These are phyloP conservation scores for Drosophila parthenogenetica DNA, from an alignment of 2,888 invertebrate genomes.

Conservation along the genomic window DNA sequence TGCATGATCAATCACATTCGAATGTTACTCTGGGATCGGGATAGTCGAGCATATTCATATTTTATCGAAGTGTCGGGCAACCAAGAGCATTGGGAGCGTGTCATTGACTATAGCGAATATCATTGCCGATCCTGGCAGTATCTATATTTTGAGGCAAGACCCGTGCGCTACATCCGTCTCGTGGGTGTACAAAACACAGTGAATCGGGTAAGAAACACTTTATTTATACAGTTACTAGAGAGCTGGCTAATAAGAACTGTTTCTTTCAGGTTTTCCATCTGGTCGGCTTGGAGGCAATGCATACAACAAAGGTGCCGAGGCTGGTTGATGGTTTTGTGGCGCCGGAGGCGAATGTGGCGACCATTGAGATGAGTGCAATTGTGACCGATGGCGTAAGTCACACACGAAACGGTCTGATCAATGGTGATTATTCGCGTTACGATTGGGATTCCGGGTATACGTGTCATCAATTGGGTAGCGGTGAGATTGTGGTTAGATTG, in stretches of 20 bases:
- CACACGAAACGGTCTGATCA: slow-evolving; percentile 96
- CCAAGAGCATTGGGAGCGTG: slow-evolving; percentile 96
- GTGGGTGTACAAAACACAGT: slow-evolving; percentile 98
- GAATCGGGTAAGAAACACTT: slow-evolving; percentile 89
- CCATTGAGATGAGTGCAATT: slow-evolving; percentile 94
- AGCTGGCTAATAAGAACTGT: too few species aligned
- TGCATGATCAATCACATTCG: slow-evolving; percentile 97
- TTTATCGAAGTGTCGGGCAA: slow-evolving; percentile 94
- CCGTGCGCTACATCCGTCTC: slow-evolving; percentile 93
- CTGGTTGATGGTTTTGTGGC: slow-evolving; percentile 91
- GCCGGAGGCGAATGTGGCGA: slow-evolving; percentile 96
- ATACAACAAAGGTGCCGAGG: slow-evolving; percentile 90
- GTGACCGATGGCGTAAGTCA: slow-evolving; percentile 98
- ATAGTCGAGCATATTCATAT: slow-evolving; percentile 88
- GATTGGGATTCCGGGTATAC: slow-evolving; percentile 99
- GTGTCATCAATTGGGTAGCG: slow-evolving; percentile 97
- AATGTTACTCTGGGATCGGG: slow-evolving; percentile 97
- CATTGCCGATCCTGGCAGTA: slow-evolving; percentile 98
- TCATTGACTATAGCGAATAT: slow-evolving; percentile 96
- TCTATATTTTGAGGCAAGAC: slow-evolving; percentile 95
- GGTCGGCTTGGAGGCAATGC: slow-evolving; percentile 96
- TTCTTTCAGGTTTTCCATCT: slow-evolving; percentile 91
- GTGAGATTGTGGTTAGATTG: slow-evolving; percentile 97
- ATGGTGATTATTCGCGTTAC: slow-evolving; percentile 97
- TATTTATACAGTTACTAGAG: too few species aligned